phyloP scores from a whole-genome alignment of 2,113 vertebrate genomes.

The Balaenoptera acutorostrata region DNA sequence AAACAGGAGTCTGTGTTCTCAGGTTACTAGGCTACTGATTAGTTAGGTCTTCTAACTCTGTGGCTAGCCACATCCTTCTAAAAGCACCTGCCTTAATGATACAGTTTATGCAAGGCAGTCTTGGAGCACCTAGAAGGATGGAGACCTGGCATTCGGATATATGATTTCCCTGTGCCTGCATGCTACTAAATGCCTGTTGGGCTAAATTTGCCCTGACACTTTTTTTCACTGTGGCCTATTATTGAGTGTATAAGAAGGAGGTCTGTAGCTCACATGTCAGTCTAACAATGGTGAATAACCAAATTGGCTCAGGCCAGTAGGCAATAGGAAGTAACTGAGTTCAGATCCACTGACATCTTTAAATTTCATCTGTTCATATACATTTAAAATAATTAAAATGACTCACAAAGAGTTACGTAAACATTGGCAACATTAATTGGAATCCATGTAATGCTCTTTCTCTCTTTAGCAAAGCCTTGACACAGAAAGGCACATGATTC shows the following conservation, averaged over 20 bases:
- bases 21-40: background rate
- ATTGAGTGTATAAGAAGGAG: background rate
- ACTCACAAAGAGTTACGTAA: background rate
- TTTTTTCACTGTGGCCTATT: background rate
- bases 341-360: background rate
- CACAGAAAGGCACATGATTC: background rate
- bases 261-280: background rate
- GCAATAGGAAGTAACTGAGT: background rate
- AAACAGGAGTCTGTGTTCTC: background rate
- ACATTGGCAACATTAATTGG: background rate
- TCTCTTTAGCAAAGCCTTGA: background rate
- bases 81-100: background rate
- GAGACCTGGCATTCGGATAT: background rate
- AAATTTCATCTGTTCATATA: background rate
- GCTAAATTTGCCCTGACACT: background rate
- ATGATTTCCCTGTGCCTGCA: background rate
- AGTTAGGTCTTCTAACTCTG: background rate
- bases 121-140: background rate
- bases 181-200: background rate
- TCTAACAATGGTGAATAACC: background rate
- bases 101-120: rapidly evolving
- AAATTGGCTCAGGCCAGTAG: background rate
- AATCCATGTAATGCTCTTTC: background rate
- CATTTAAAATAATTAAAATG: background rate
- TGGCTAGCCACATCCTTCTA: background rate